Evolutionary conservation across 2,113 vertebrate genomes (phyloP), one percentile per base, ranked within the genome.

Genomic region (Centropristis striata): DNA sequence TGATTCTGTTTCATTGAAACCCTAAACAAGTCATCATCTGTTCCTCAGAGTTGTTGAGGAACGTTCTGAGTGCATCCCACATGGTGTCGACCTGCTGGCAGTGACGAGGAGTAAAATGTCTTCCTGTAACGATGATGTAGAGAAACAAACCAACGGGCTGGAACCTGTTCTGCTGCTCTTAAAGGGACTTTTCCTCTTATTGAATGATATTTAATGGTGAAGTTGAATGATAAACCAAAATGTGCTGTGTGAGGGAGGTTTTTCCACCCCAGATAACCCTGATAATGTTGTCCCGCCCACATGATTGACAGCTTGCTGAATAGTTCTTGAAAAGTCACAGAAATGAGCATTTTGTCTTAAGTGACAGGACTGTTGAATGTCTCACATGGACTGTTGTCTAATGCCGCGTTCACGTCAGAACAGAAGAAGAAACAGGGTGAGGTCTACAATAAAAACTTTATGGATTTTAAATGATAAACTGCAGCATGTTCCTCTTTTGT

Each of bases 161-260:
- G 83, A 86, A 83, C 85, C 88, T 85, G 85, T 90, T 80, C 16
- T 80, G 64, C 27, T 80, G 70, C 75, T 79, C 36, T 36, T 3
- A 4, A 13, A 60, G 46, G 23, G 1, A 27, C 18, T 20, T 71
- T 71, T 65, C 21, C 37, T 67, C 42, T 4, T 25, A 10, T 5
- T 44, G 64, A 64, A 65, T 6, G 37, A 61, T 63, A 42, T 25
- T 28, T 39, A 60, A 39, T 44, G n/a, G 41, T 5, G 5, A 28
- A 44, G 5, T n/a, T 58, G 42, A 71, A 51, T 61, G 53, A 42
- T 18, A 5, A 51, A 81, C 49, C 37, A 54, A 53, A 61, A 54
- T 11, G 2, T 72, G 51, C 12, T 28, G 18, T 4, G 41, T 55
- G 0, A 2, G 18, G 8, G 9, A 13, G 27, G 5, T 71, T 28